phyloP scores from a whole-genome alignment of 2,113 vertebrate genomes.

The Bufo bufo region DNA sequence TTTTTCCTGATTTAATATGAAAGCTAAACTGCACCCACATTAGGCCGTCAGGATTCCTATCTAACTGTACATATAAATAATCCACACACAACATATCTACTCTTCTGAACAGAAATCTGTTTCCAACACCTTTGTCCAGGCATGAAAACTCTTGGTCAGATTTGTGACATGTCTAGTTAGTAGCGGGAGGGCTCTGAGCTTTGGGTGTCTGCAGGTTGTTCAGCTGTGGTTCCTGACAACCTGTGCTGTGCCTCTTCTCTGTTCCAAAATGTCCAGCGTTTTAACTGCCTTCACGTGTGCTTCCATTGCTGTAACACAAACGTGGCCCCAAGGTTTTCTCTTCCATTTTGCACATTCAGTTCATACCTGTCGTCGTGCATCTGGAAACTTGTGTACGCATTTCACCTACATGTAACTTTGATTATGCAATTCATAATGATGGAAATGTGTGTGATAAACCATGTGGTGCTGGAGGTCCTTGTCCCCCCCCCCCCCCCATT shows the following conservation, averaged over 20 bases:
- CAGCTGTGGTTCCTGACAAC: neutral
- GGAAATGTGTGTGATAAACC: neutral
- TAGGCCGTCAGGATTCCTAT: too few species aligned
- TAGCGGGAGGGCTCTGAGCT: neutral
- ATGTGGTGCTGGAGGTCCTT: neutral
- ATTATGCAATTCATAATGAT: neutral
- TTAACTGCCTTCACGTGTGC: neutral
- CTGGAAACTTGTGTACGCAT: neutral
- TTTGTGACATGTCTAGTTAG: neutral
- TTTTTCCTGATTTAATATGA: too few species aligned
- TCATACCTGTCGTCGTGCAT: neutral
- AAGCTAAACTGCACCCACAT: too few species aligned
- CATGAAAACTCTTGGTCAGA: neutral
- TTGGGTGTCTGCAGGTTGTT: neutral
- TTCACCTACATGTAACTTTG: slow-evolving; percentile 1
- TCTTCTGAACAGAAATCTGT: too few species aligned
- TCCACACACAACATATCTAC: too few species aligned
- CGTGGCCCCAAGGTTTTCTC: neutral
- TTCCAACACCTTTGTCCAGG: neutral
- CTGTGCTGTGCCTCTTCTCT: neutral
- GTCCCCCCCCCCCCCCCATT: too few species aligned
- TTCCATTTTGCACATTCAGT: neutral
- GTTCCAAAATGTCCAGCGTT: neutral
- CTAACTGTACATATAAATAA: too few species aligned
- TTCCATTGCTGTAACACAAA: slow-evolving; percentile 28